Evolutionary conservation across 2,113 vertebrate genomes (phyloP).

Genomic region (Trichomycterus rosablanca): DNA sequence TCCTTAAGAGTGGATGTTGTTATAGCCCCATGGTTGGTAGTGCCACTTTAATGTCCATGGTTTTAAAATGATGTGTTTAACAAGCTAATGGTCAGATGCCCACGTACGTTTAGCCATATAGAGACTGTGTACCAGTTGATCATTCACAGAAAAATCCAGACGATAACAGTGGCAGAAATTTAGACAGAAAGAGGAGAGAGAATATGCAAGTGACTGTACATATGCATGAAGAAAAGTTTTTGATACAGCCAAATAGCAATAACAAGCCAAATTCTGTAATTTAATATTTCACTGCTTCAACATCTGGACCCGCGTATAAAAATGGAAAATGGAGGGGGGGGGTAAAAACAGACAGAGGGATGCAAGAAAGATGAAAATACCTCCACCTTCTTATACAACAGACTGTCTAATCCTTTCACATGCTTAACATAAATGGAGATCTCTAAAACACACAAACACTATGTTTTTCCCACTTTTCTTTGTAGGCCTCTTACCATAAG

Average conservation of each 20-base stretch:
- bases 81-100: too few species aligned
- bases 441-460: conserved; percentile 12
- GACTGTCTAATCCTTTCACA: conserved; percentile 51
- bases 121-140: too few species aligned
- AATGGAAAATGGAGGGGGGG: conserved; percentile 73
- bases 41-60: too few species aligned
- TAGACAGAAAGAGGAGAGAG: conserved; percentile 20
- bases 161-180: conserved; percentile 31
- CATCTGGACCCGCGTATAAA: conserved; percentile 75
- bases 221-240: conserved; percentile 55
- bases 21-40: too few species aligned
- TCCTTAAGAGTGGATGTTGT: too few species aligned
- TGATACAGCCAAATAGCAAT: conserved; percentile 67
- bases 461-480: not conserved
- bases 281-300: conserved; percentile 76
- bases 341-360: conserved; percentile 48
- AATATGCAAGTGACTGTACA: conserved; percentile 11
- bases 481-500: conserved; percentile 3
- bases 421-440: conserved; percentile 15
- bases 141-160: too few species aligned
- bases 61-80: too few species aligned
- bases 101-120: too few species aligned
- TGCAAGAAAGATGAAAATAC: conserved; percentile 47
- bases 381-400: conserved; percentile 51
- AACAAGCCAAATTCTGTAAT: conserved; percentile 74